Evolutionary conservation across 2,113 vertebrate genomes (phyloP).

Genomic region (Gymnocephalus cernua): DNA sequence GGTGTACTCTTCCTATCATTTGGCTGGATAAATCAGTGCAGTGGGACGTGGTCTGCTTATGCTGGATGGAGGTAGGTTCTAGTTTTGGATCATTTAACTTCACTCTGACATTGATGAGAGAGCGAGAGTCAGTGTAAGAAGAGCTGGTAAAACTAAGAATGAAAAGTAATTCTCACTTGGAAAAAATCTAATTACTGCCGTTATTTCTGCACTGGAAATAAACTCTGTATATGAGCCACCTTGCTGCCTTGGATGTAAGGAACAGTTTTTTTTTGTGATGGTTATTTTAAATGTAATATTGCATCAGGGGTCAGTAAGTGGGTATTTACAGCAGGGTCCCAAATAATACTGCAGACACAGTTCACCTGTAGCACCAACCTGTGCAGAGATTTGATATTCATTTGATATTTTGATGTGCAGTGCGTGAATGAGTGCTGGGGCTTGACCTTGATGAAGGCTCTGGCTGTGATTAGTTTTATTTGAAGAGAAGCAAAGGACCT

Average conservation of each 20-base stretch:
- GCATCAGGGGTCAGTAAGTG: background rate
- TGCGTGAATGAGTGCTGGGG: background rate
- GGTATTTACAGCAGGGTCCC: background rate
- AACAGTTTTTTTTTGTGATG: background rate
- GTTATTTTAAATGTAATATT: background rate
- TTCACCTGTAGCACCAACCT: conserved; percentile 25
- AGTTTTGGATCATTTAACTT: conserved; percentile 22
- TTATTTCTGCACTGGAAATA: background rate
- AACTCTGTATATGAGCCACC: background rate
- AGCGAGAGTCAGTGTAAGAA: background rate
- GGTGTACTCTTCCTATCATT: background rate
- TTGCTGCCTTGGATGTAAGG: background rate
- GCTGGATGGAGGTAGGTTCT: conserved; percentile 14
- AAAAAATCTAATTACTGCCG: background rate
- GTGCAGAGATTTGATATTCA: background rate
- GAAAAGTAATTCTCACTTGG: background rate
- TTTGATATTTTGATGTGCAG: background rate
- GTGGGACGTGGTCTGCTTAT: background rate
- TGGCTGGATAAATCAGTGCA: conserved; percentile 6
- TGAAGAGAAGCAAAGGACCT: conserved; percentile 21
- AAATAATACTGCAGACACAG: background rate
- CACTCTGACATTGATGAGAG: background rate
- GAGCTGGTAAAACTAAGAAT: background rate
- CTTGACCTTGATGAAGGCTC: conserved; percentile 43
- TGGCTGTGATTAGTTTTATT: conserved; percentile 41